A percentile compares a stretch with the other conserved stretches of the same genome.
Conservation (phyloP, 1,140 invertebrate species). For the Octopus bimaculoides region DNA sequence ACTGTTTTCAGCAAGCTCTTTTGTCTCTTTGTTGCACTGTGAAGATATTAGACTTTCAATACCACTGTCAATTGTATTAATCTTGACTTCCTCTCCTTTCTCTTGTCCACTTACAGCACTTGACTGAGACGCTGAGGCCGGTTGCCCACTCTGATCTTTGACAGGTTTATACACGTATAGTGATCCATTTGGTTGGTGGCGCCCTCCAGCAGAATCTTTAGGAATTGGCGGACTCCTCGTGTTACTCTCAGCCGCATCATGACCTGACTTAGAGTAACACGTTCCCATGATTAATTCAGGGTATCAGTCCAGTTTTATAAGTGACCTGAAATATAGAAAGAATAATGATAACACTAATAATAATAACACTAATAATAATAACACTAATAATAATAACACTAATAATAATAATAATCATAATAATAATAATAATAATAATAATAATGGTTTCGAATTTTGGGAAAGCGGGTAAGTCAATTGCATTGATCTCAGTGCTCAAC, state of each 20-base stretch:
- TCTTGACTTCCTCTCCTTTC: constrained; percentile 9
- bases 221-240: constrained; percentile 21
- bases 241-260: constrained; percentile 24
- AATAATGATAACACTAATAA: neutral
- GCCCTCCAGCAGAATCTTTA: neutral
- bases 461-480: too few relatives aligned
- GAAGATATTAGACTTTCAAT: constrained; percentile 26
- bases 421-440: too few relatives aligned
- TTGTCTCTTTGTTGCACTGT: neutral
- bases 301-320: constrained; percentile 6
- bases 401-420: too few relatives aligned
- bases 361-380: too few relatives aligned
- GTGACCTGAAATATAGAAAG: neutral
- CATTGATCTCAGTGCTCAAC: too few relatives aligned
- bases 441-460: too few relatives aligned
- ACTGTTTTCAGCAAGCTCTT: neutral
- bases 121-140: neutral
- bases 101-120: neutral
- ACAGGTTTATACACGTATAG: constrained; percentile 1
- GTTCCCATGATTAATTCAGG: constrained; percentile 30
- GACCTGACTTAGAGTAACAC: constrained; percentile 37
- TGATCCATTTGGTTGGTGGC: constrained; percentile 5
- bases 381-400: too few relatives aligned
- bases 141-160: neutral
- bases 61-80: constrained; percentile 19